phyloP scores from a whole-genome alignment of 2,888 invertebrate genomes.

The Drosophila colorata region DNA sequence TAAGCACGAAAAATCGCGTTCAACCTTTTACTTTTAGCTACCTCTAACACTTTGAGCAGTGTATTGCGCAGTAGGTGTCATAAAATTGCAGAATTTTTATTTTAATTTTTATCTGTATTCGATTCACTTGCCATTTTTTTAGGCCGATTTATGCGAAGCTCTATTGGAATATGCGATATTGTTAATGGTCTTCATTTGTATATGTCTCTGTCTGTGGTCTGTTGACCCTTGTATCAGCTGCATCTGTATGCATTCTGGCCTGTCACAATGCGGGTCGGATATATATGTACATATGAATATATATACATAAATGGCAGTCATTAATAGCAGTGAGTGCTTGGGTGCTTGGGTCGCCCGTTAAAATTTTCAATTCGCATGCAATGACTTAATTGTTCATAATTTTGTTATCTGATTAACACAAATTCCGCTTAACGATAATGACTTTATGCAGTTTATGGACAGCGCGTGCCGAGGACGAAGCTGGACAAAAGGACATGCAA shows the following conservation, averaged over 20 bases:
- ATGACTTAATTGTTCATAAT: slow-evolving; percentile 81
- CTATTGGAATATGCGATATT: slow-evolving; percentile 12
- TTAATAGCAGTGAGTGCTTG: slow-evolving; percentile 50
- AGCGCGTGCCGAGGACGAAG: slow-evolving; percentile 58
- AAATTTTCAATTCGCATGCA: slow-evolving; percentile 81
- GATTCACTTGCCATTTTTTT: not conserved
- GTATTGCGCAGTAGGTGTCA: too few species aligned
- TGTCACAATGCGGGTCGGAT: slow-evolving; percentile 14
- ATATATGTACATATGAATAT: not conserved
- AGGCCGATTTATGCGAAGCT: not conserved
- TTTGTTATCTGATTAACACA: slow-evolving; percentile 81
- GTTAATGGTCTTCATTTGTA: slow-evolving; percentile 57
- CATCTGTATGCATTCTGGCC: not conserved
- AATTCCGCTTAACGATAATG: slow-evolving; percentile 80
- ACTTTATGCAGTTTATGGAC: slow-evolving; percentile 79
- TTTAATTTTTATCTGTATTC: not conserved
- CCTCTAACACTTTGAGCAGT: too few species aligned
- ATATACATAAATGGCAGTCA: slow-evolving; percentile 30
- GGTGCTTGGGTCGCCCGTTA: slow-evolving; percentile 35
- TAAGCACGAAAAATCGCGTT: not conserved
- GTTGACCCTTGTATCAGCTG: not conserved
- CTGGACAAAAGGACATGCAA: slow-evolving; percentile 29
- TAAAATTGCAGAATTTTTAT: not conserved
- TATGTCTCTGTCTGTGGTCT: slow-evolving; percentile 27
- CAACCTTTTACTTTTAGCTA: too few species aligned